phyloP scores from a whole-genome alignment of 2,888 invertebrate genomes.

The Drosophila ezoana region DNA sequence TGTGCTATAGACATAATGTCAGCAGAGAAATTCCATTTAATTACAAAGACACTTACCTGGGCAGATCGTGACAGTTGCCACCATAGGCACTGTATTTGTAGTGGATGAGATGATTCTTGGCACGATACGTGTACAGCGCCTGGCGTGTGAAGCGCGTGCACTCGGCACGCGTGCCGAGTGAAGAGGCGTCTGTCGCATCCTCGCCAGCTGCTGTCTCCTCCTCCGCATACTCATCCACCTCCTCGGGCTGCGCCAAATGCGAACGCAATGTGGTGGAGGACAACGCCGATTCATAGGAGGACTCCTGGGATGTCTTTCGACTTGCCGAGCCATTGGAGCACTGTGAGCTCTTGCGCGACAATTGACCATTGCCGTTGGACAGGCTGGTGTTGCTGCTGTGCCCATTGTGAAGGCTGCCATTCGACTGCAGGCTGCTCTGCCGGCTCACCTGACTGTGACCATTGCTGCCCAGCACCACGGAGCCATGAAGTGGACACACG shows the following conservation, averaged over 20 bases:
- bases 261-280: slow-evolving; percentile 80
- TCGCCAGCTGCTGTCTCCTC: slow-evolving; percentile 37
- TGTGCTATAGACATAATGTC: slow-evolving; percentile 63
- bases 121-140: slow-evolving; percentile 90
- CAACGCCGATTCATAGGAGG: slow-evolving; percentile 82
- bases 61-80: slow-evolving; percentile 94
- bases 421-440: slow-evolving; percentile 66
- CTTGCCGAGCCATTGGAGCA: slow-evolving; percentile 72
- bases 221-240: slow-evolving; percentile 77
- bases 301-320: slow-evolving; percentile 73
- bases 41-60: slow-evolving; percentile 87
- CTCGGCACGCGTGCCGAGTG: slow-evolving; percentile 72
- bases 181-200: slow-evolving; percentile 27
- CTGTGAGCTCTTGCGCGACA: slow-evolving; percentile 81
- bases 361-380: slow-evolving; percentile 69
- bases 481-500: slow-evolving; percentile 81
- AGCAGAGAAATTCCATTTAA: neutral
- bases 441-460: slow-evolving; percentile 71
- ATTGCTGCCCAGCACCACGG: slow-evolving; percentile 50
- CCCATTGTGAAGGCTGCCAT: slow-evolving; percentile 73
- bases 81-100: slow-evolving; percentile 96
- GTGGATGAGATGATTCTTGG: slow-evolving; percentile 95
- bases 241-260: slow-evolving; percentile 81
- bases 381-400: slow-evolving; percentile 62
- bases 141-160: slow-evolving; percentile 87